Evolutionary conservation across 2,797 vertebrate genomes (phyloP), one percentile per base, ranked within the genome.

Genomic region (Phataginus tetradactyla): DNA sequence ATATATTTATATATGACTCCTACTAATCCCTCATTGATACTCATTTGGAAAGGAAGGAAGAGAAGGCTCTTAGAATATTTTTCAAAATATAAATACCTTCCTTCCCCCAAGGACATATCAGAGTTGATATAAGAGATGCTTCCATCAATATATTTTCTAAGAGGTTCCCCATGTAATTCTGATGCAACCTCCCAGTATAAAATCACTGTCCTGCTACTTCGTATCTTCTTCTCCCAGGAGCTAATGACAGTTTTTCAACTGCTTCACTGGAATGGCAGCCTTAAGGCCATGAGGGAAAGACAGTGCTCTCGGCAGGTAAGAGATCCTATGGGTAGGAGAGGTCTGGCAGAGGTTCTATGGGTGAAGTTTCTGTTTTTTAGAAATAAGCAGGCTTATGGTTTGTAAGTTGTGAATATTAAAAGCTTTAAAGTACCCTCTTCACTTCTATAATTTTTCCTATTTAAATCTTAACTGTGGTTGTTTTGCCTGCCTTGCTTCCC

Each of bases 191-290:
- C 39, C 20, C 37, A 32, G n/a, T 68, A 61, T 57, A 83, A 78
- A 86, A 74, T 63, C 69, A 91, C 23, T 86, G 29, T 53, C 74
- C 77, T 84, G 53, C 55, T 11, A 61, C 68, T 88, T 95, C 23
- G 0, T 86, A 3, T 94, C 51, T 90, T 89, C 32, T 96, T 71
- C 0, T 86, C 91, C 77, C 98, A 99, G 99, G 99, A 99, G 98
- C 99, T 99, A 98, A 99, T 99, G 99, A 99, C 99, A 0, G 99
- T 99, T 64, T 99, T 99, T 98, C 99, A 99, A 98, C 99, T 99
- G 96, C 95, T 99, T 94, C 99, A 99, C 92, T 99, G 99, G 99
- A 99, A 99, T 0, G 99, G 99, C 94, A 99, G 99, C 98, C 99
- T 99, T 23, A 99, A 99, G 98, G 99, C 99, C 97, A 99, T 99